phyloP scores from a whole-genome alignment of 2,888 invertebrate genomes.

The Limnephilus auricula region DNA sequence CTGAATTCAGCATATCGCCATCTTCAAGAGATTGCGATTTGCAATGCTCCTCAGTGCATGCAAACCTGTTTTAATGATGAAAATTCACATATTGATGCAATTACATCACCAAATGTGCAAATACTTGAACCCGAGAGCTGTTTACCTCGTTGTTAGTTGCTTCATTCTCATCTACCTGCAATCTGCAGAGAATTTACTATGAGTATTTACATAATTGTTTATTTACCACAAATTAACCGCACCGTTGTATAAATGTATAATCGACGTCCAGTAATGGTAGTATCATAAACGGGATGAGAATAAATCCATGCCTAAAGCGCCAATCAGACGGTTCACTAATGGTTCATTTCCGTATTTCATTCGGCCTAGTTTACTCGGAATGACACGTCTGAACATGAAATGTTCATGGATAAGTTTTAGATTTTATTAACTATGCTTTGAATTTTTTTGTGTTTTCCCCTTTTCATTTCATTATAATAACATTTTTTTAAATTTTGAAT shows the following conservation, averaged over 20 bases:
- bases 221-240: background rate
- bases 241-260: background rate
- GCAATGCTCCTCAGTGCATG: background rate
- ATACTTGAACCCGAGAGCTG: background rate
- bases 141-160: background rate
- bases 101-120: slow-evolving; percentile 33
- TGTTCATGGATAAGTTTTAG: too few relatives aligned
- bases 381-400: too few relatives aligned
- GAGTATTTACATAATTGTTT: background rate
- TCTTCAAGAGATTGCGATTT: slow-evolving; percentile 5
- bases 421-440: too few relatives aligned
- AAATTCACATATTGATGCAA: slow-evolving; percentile 34
- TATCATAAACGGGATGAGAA: background rate
- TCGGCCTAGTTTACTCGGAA: too few relatives aligned
- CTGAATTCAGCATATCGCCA: background rate
- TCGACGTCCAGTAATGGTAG: background rate
- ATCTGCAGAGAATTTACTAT: background rate
- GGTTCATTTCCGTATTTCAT: too few relatives aligned
- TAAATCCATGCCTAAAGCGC: background rate
- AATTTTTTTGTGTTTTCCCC: too few relatives aligned
- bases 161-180: background rate
- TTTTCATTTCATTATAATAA: too few relatives aligned
- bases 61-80: slow-evolving; percentile 26
- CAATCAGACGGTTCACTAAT: too few relatives aligned
- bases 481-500: too few relatives aligned